A percentile compares a stretch with the other conserved stretches of the same genome.
These are phyloP conservation scores for Australoheros scitulus DNA, from an alignment of 2,113 vertebrate species.

Conservation along the genomic window DNA sequence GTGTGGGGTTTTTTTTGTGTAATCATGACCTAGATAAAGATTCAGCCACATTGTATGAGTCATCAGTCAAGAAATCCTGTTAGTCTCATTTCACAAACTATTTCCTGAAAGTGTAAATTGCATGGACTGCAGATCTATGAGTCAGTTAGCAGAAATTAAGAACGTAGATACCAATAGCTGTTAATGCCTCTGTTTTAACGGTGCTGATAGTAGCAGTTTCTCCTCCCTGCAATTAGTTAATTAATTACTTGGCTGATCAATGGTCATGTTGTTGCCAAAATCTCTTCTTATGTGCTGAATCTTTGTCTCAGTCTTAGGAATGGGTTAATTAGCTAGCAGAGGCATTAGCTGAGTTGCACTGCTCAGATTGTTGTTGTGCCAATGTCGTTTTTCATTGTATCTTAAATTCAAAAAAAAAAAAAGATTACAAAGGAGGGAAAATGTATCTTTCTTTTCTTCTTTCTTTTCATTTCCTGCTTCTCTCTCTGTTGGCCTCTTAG, in stretches of 20 bases:
- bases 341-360: slow-evolving; percentile 37
- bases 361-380: slow-evolving; percentile 46
- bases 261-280: slow-evolving; percentile 58
- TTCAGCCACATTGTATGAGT: background rate
- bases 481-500: slow-evolving; percentile 64
- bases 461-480: background rate
- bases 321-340: slow-evolving; percentile 46
- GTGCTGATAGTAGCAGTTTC: slow-evolving; percentile 52
- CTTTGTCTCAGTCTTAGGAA: slow-evolving; percentile 36
- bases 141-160: slow-evolving; percentile 66
- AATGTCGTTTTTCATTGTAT: slow-evolving; percentile 45
- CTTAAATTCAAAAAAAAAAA: slow-evolving; percentile 21
- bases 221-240: slow-evolving; percentile 65
- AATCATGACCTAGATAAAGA: background rate
- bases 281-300: slow-evolving; percentile 29
- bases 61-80: background rate
- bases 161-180: slow-evolving; percentile 46
- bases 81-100: background rate
- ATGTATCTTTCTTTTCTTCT: background rate
- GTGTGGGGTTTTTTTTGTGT: background rate
- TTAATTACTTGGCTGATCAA: slow-evolving; percentile 74
- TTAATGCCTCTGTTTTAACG: slow-evolving; percentile 58
- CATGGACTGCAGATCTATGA: slow-evolving; percentile 20
- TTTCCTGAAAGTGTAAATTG: slow-evolving; percentile 2
- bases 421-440: slow-evolving; percentile 10